Conservation (phyloP, 2,797 vertebrate genomes). For the Loris lydekkerianus region DNA sequence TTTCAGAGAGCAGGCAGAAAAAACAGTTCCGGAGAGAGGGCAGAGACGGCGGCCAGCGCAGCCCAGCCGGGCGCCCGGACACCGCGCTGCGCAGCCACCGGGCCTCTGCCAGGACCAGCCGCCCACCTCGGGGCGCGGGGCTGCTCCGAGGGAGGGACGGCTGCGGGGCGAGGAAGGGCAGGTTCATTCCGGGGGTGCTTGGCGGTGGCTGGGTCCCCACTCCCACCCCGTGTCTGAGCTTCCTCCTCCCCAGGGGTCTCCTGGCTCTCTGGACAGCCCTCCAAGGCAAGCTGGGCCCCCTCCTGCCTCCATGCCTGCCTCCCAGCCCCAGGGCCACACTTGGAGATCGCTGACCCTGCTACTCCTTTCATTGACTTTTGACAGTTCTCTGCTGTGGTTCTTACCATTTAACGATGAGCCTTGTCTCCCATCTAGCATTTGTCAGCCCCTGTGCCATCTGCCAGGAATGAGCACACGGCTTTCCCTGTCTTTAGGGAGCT, state of each 20-base stretch:
- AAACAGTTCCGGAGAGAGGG: constrained; percentile 77
- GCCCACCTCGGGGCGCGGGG: not conserved
- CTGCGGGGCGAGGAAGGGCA: not conserved
- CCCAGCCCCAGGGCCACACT: not conserved
- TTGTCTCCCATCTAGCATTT: fast-evolving
- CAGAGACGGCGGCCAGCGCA: not conserved
- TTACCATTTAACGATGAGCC: no score
- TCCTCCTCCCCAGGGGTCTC: fast-evolving
- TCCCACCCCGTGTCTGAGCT: fast-evolving
- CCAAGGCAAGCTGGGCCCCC: no score
- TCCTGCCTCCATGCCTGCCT: fast-evolving
- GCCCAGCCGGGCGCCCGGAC: not conserved
- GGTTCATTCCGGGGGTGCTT: not conserved
- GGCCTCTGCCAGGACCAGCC: not conserved
- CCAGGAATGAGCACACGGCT: not conserved
- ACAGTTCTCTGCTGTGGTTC: not conserved
- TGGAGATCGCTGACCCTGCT: fast-evolving
- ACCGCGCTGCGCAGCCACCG: no score
- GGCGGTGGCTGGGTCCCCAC: no score
- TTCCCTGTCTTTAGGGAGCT: not conserved
- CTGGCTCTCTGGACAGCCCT: not conserved
- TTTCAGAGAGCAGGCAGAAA: constrained; percentile 77
- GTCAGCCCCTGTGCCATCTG: not conserved
- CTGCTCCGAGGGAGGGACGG: not conserved
- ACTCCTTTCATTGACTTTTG: not conserved